These are phyloP conservation scores for Papilio polytes DNA, from an alignment of 1,140 invertebrate genomes.

Conservation along the genomic window DNA sequence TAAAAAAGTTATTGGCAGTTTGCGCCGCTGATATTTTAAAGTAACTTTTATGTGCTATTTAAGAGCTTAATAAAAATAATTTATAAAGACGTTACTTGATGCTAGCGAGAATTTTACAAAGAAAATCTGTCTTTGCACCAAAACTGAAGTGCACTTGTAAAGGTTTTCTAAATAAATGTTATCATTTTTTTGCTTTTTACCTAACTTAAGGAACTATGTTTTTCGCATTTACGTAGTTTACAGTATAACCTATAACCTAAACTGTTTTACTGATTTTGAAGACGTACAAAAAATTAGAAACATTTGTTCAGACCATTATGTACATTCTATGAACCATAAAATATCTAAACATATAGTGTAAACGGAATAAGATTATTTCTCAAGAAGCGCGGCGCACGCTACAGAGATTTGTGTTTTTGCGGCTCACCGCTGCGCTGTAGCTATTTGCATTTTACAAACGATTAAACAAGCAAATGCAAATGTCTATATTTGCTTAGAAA, in stretches of 20 bases:
- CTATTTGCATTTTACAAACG: slow-evolving; percentile 23
- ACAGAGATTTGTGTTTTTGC: slow-evolving; percentile 14
- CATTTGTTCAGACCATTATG: background rate
- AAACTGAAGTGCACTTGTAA: background rate
- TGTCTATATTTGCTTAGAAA: slow-evolving; percentile 9
- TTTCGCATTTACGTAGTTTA: background rate
- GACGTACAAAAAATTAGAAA: background rate
- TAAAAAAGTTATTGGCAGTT: slow-evolving; percentile 32
- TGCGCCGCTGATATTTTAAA: slow-evolving; percentile 10
- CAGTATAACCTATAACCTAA: background rate
- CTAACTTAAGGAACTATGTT: background rate
- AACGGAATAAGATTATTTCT: background rate
- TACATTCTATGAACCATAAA: background rate
- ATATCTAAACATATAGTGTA: background rate
- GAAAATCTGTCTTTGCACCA: background rate
- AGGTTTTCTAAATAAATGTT: background rate
- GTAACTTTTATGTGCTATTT: background rate
- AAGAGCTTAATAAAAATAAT: slow-evolving; percentile 15
- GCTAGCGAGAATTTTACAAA: background rate
- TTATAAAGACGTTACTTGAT: background rate
- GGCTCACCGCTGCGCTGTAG: slow-evolving; percentile 1
- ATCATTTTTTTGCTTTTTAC: background rate
- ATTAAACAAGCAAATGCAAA: slow-evolving; percentile 22
- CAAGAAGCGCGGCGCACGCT: slow-evolving; percentile 12
- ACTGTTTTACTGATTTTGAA: background rate